phyloP scores from a whole-genome alignment of 2,113 vertebrate species.

The Platichthys flesus region DNA sequence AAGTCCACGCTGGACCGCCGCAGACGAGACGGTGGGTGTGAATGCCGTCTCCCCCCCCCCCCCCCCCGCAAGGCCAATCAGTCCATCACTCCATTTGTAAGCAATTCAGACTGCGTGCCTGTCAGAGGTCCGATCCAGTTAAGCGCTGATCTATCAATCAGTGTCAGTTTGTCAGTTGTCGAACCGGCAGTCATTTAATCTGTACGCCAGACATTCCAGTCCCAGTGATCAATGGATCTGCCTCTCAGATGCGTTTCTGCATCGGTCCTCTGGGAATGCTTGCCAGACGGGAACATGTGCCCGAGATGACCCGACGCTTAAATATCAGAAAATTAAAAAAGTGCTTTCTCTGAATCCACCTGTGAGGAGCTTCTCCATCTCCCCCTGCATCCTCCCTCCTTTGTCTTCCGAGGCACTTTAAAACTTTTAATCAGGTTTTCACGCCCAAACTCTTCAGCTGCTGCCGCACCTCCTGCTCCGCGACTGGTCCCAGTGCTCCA shows the following conservation, averaged over 20 bases:
- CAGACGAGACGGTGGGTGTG: conserved; percentile 88
- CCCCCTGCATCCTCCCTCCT: conserved; percentile 17
- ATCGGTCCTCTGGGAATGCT: conserved; percentile 32
- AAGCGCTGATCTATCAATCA: conserved; percentile 71
- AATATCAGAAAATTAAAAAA: not conserved
- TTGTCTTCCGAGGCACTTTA: conserved; percentile 60
- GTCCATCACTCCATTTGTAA: conserved; percentile 58
- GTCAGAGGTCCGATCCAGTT: conserved; percentile 66
- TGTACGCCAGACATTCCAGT: conserved; percentile 55
- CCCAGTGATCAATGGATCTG: conserved; percentile 63
- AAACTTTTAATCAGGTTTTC: conserved; percentile 76
- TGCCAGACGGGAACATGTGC: conserved; percentile 47
- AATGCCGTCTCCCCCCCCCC: not conserved
- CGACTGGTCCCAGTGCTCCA: conserved; percentile 59
- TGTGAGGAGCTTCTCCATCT: not conserved
- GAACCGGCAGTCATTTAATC: conserved; percentile 67
- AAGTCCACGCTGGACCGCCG: conserved; percentile 87
- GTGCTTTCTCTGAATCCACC: not conserved
- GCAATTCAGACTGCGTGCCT: conserved; percentile 52
- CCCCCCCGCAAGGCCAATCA: conserved; percentile 29
- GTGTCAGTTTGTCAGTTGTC: conserved; percentile 69
- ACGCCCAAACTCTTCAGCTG: conserved; percentile 44
- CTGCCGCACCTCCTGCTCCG: conserved; percentile 59
- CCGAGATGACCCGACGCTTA: conserved; percentile 11
- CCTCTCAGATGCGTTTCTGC: conserved; percentile 49